Evolutionary conservation across 92 coral and sea anemone genomes (phyloP).

Genomic region (Actinostola sp.): DNA sequence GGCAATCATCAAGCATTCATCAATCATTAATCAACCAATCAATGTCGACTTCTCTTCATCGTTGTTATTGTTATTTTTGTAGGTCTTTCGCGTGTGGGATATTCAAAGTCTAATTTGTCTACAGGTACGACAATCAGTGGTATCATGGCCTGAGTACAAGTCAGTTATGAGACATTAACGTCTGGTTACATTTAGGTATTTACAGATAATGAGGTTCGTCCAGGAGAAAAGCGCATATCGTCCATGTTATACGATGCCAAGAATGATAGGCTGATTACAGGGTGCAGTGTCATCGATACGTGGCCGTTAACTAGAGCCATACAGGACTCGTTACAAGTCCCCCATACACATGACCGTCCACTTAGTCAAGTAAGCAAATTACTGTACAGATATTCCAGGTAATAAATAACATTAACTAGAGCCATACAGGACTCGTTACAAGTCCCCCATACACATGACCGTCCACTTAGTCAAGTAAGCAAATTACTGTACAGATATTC

Average conservation of each 20-base stretch:
- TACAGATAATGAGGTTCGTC: conserved; percentile 91
- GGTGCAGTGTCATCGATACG: conserved; percentile 96
- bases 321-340: conserved; percentile 94
- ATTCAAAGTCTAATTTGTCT: conserved; percentile 90
- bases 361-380: conserved; percentile 68
- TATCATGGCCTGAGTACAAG: too few relatives aligned
- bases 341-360: conserved; percentile 98
- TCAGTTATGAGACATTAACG: background rate
- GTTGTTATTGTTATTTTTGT: background rate
- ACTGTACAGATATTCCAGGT: too few relatives aligned
- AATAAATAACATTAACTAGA: too few relatives aligned
- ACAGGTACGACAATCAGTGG: conserved; percentile 55
- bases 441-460: conserved; percentile 97
- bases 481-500: too few relatives aligned
- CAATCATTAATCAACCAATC: too few relatives aligned
- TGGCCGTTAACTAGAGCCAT: conserved; percentile 99
- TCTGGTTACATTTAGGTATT: conserved; percentile 63
- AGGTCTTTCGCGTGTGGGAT: conserved; percentile 99
- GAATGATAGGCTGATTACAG: conserved; percentile 93
- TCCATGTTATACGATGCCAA: conserved; percentile 96
- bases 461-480: conserved; percentile 83
- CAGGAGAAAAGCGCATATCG: conserved; percentile 94
- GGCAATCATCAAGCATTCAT: too few relatives aligned
- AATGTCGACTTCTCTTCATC: too few relatives aligned
- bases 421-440: conserved; percentile 97